A percentile compares a stretch with the other conserved stretches of the same genome.
phyloP scores from a whole-genome alignment of 2,888 invertebrate species.

The Xylota segnis region DNA sequence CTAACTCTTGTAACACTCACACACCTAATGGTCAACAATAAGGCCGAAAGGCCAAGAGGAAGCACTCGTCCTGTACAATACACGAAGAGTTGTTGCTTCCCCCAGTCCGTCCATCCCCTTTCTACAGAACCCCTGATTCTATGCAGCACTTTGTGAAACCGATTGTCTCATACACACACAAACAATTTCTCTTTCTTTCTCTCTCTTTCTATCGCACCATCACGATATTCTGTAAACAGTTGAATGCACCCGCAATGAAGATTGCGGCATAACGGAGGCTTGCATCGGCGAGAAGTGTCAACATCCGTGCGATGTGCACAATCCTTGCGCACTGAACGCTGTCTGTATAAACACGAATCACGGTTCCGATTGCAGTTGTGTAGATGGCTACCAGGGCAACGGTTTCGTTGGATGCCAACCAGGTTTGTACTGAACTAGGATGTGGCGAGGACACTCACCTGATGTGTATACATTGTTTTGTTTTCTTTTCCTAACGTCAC shows the following conservation, averaged over 20 bases:
- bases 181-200: slow-evolving; percentile 57
- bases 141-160: slow-evolving; percentile 39
- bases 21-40: slow-evolving; percentile 10
- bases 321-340: slow-evolving; percentile 93
- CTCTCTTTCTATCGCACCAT: slow-evolving; percentile 69
- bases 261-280: slow-evolving; percentile 93
- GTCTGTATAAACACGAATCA: slow-evolving; percentile 95
- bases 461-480: slow-evolving; percentile 41
- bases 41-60: background rate
- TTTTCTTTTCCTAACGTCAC: slow-evolving; percentile 30
- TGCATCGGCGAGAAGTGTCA: slow-evolving; percentile 94
- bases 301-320: slow-evolving; percentile 93
- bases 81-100: slow-evolving; percentile 51
- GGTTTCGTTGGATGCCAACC: slow-evolving; percentile 92
- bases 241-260: slow-evolving; percentile 94
- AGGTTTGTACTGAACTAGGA: slow-evolving; percentile 86
- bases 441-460: slow-evolving; percentile 28
- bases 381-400: slow-evolving; percentile 94
- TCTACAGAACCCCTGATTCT: background rate
- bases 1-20: slow-evolving; percentile 48
- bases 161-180: slow-evolving; percentile 66
- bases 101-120: too few relatives aligned
- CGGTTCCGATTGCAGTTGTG: slow-evolving; percentile 93
- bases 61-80: slow-evolving; percentile 45
- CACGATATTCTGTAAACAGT: slow-evolving; percentile 85